Percentiles rank a stretch among this genome's conserved stretches.
phyloP scores from a whole-genome alignment of 1,140 invertebrate species.

The Meloidogyne exigua region DNA sequence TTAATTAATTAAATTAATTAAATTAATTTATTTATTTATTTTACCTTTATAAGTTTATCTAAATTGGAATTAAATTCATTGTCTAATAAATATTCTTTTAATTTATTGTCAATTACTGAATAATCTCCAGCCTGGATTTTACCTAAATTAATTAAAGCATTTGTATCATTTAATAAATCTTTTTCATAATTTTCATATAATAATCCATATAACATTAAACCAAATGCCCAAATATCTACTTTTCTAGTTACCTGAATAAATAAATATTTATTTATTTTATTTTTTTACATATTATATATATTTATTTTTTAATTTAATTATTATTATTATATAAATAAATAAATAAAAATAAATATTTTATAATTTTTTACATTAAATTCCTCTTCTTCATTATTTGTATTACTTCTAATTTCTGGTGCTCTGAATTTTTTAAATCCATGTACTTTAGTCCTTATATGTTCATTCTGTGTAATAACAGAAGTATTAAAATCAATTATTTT shows the following conservation, averaged over 20 bases:
- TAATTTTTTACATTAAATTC: not conserved
- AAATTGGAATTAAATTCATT: not conserved
- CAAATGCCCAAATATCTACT: not conserved
- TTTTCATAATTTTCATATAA: not conserved
- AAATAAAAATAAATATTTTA: not conserved
- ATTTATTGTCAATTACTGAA: not conserved
- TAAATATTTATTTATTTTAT: not conserved
- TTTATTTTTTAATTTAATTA: too few relatives aligned
- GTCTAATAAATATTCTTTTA: not conserved
- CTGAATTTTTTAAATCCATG: not conserved
- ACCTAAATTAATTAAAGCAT: not conserved
- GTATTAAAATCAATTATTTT: conserved; percentile 3
- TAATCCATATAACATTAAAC: not conserved
- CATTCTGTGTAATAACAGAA: not conserved
- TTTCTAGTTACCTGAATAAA: not conserved
- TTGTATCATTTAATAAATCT: not conserved
- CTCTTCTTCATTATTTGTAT: not conserved
- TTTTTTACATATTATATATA: too few relatives aligned
- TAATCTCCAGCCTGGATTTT: not conserved
- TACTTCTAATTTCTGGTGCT: not conserved
- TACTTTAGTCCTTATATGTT: not conserved
- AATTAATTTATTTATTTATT: not conserved
- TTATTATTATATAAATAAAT: too few relatives aligned
- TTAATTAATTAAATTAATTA: not conserved
- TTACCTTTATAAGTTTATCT: not conserved